These are phyloP conservation scores for Cheilosia soror DNA, from an alignment of 2,888 invertebrate species.

Conservation along the genomic window DNA sequence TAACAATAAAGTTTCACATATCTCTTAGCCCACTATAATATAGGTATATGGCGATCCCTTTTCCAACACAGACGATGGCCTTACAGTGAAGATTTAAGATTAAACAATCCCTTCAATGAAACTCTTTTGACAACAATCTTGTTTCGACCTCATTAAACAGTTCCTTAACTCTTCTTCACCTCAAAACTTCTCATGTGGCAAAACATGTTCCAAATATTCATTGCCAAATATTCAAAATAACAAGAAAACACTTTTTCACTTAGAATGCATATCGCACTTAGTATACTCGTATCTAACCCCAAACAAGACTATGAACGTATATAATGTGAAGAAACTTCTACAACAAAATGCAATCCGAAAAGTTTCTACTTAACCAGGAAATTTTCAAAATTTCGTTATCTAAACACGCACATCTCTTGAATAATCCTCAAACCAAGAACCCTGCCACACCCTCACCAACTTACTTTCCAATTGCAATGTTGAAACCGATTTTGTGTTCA, in stretches of 20 bases:
- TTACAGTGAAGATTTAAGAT: too few relatives aligned
- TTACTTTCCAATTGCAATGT: slow-evolving; percentile 32
- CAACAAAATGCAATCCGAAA: slow-evolving; percentile 40
- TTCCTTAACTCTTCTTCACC: background rate
- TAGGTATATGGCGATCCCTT: too few relatives aligned
- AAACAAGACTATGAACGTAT: background rate
- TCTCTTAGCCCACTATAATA: too few relatives aligned
- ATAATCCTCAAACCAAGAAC: background rate
- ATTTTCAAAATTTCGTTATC: slow-evolving; percentile 48
- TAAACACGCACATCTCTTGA: slow-evolving; percentile 42
- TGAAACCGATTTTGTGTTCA: slow-evolving; percentile 50
- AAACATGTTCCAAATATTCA: background rate
- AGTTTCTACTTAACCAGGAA: slow-evolving; percentile 31
- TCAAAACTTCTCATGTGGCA: background rate
- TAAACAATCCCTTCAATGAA: too few relatives aligned
- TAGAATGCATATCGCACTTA: slow-evolving; percentile 14
- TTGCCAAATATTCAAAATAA: too few relatives aligned
- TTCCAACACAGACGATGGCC: too few relatives aligned
- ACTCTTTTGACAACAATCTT: background rate
- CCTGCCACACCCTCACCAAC: background rate
- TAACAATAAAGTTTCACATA: too few relatives aligned
- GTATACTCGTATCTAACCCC: background rate
- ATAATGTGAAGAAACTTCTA: background rate
- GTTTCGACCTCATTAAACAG: background rate
- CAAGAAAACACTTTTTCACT: too few relatives aligned